These are phyloP conservation scores for Anguilla marmorata DNA, from an alignment of 2,797 vertebrate genomes.

Conservation along the genomic window DNA sequence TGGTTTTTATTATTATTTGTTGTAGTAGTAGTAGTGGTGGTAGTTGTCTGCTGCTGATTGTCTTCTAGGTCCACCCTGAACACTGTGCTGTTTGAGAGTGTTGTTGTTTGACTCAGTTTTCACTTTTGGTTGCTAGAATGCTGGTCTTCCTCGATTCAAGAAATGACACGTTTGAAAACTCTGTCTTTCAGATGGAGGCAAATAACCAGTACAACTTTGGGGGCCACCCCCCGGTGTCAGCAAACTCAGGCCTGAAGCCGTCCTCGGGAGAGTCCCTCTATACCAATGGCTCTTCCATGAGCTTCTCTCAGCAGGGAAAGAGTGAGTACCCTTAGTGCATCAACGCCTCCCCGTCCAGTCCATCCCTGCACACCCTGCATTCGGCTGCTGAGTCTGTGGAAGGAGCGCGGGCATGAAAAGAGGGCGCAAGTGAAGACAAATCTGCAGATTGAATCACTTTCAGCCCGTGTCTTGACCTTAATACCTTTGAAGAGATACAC, in stretches of 20 bases:
- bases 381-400: neutral
- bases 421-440: neutral
- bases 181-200: conserved; percentile 85
- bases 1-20: neutral
- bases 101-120: neutral
- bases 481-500: neutral
- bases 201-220: conserved; percentile 93
- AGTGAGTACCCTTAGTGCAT: conserved; percentile 69
- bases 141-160: neutral
- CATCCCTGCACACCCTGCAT: neutral
- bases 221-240: conserved; percentile 80
- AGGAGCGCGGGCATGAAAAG: neutral
- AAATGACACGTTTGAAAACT: neutral
- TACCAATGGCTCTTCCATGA: conserved; percentile 85
- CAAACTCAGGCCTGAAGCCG: conserved; percentile 96
- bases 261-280: conserved; percentile 93
- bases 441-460: neutral
- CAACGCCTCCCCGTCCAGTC: too few relatives aligned
- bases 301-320: conserved; percentile 91
- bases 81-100: neutral
- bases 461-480: neutral
- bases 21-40: neutral
- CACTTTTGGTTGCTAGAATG: neutral
- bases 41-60: neutral
- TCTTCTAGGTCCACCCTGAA: neutral